Evolutionary conservation across 2,113 vertebrate species (phyloP).

Genomic region (Hemichromis elongatus): DNA sequence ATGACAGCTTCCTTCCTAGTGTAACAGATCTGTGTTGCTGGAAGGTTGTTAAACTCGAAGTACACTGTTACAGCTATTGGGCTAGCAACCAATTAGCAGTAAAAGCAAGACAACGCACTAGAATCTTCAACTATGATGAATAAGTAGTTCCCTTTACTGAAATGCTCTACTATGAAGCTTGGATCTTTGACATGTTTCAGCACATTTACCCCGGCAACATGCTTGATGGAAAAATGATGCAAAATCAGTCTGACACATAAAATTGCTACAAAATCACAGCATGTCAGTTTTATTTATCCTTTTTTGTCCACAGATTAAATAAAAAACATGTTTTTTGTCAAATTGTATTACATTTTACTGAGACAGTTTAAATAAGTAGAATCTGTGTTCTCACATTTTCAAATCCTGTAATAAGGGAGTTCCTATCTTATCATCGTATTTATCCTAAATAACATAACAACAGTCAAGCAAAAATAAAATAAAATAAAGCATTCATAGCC

Average conservation of each 20-base stretch:
- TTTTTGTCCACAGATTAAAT: not conserved
- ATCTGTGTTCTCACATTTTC: not conserved
- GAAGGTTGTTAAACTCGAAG: not conserved
- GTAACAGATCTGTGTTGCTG: not conserved
- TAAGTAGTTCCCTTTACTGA: not conserved
- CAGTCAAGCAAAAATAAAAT: not conserved
- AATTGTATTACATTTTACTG: not conserved
- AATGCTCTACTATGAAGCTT: not conserved
- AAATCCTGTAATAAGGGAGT: not conserved
- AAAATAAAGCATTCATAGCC: not conserved
- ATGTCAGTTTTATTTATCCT: not conserved
- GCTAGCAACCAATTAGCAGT: not conserved
- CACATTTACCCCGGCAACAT: not conserved
- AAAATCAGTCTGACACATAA: not conserved
- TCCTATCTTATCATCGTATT: not conserved
- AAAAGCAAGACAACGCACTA: not conserved
- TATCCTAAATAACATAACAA: accelerated
- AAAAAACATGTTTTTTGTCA: not conserved
- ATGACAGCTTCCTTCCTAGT: not conserved
- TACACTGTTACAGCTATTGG: not conserved
- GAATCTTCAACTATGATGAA: not conserved
- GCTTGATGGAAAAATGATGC: no score
- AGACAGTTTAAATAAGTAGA: not conserved
- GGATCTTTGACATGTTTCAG: not conserved
- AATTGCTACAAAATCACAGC: not conserved